Conservation (phyloP, 2,113 vertebrate species). For the Bucco capensis region DNA sequence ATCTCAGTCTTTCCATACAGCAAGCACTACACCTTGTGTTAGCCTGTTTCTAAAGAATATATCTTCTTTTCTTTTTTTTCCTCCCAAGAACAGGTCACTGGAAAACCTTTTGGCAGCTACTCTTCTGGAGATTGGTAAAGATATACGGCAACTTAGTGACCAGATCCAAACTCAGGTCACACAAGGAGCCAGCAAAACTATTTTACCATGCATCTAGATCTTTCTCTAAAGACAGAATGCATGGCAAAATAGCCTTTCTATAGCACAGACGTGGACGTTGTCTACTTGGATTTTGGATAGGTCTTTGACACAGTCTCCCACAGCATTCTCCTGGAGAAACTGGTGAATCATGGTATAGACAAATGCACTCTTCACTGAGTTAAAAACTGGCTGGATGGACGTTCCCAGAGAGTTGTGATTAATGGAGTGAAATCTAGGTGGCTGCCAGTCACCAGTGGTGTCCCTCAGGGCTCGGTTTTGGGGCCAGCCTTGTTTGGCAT, state of each 20-base stretch:
- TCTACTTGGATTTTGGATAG: no score
- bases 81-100: neutral
- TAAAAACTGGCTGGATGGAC: no score
- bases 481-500: no score
- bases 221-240: neutral
- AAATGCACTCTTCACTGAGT: no score
- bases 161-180: neutral
- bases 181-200: neutral
- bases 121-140: neutral
- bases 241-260: neutral
- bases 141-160: neutral
- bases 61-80: neutral
- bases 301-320: no score
- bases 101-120: neutral
- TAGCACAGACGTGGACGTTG: no score
- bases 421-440: no score
- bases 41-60: neutral
- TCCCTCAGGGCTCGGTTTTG: no score
- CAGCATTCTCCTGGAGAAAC: no score
- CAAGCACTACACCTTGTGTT: neutral
- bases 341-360: no score
- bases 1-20: neutral
- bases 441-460: no score
- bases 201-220: neutral
- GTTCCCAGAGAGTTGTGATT: no score